Base-by-base conservation (phyloP, 2,113 vertebrate genomes). In the Eclectus roratus region DNA sequence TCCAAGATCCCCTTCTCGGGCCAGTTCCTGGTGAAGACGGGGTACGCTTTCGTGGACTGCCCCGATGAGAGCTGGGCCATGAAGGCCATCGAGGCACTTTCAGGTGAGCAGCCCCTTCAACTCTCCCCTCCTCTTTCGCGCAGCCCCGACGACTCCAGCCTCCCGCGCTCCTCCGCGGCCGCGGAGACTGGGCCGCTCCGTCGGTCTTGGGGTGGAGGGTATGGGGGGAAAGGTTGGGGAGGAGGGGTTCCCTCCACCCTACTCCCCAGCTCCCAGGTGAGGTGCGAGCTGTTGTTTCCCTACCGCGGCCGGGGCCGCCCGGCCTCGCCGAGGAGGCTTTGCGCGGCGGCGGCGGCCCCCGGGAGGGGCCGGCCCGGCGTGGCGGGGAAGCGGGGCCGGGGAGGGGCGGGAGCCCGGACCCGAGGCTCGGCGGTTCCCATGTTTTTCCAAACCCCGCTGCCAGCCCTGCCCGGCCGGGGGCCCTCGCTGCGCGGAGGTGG, bases 1-100 rank as follows among this genome's bases (percentile, higher is more conserved):
- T 99, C 98, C 98, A 99, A 99, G 98, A 99, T 99, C 94, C 98
- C 99, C 39, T 98, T 99, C 98, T 98, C 98, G 94, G 99, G 99
- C 88, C 98, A 99, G 94, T 99, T 99, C 97, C 98, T 99, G 82
- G 97, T 99, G 94, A 99, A 99, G 98, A 99, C 98, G 64, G 99
- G 99, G 94, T 99, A 99, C 97, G 99, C 99, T 96, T 99, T 99
- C 97, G 99, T 99, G 97, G 99, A 99, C 98, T 99, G 99, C 97
- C 99, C 99, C 80, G 99, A 99, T 98, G 99, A 99, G 89, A 99
- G 98, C 98, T 98, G 98, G 97, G 99, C 99, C 69, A 99, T 99
- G 99, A 99, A 98, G 98, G 99, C 99, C 98, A 99, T 99, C 97
- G 99, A 99, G 95, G 97, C 98, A 96, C 98, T 99, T 98, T 99